Evolutionary conservation across 2,113 vertebrate species (phyloP), one percentile per base, ranked within the genome.

Genomic region (Pipra filicauda): DNA sequence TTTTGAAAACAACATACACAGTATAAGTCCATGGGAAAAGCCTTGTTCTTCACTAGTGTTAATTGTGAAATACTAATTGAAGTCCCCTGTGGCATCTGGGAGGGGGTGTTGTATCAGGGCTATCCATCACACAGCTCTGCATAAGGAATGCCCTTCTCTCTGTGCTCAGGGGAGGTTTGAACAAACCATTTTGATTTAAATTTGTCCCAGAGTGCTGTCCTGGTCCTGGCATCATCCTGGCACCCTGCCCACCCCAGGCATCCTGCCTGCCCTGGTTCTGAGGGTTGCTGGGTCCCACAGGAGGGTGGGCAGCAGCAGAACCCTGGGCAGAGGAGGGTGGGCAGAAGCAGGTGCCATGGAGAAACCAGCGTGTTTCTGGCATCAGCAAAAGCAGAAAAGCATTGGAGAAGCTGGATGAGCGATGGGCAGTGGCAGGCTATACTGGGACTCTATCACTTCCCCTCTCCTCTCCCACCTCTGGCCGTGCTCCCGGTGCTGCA

Each of bases 391-490:
- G 37, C 33, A 26, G 54, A 19, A 14, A 23, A 57, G 28, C 20
- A 0, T 1, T 1, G 3, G n/a, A 54, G 67, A 24, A 23, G 49
- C 11, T 1, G 13, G 19, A 5, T 5, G 30, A 58, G 44, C 5
- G 11, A 4, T 7, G 39, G 28, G 27, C 31, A 9, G 24, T 14
- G 54, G 6, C 3, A 41, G 49, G 21, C 61, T 16, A 0, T 6
- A 43, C 24, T 1, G 5, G 37, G n/a, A 70, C 57, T 70, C 67
- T 17, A 1, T 11, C 11, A 0, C 35, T 19, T 17, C 8, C 31
- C n/a, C 37, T 41, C 4, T 0, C 9, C 26, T 22, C 49, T 58
- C 28, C 27, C 0, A 5, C 7, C 39, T 0, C 0, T 4, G 44
- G 15, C 79, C 11, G 6, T 19, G 39, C 8, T 18, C 27, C 1